phyloP scores from a whole-genome alignment of 2,113 vertebrate species.

The Corapipo altera region DNA sequence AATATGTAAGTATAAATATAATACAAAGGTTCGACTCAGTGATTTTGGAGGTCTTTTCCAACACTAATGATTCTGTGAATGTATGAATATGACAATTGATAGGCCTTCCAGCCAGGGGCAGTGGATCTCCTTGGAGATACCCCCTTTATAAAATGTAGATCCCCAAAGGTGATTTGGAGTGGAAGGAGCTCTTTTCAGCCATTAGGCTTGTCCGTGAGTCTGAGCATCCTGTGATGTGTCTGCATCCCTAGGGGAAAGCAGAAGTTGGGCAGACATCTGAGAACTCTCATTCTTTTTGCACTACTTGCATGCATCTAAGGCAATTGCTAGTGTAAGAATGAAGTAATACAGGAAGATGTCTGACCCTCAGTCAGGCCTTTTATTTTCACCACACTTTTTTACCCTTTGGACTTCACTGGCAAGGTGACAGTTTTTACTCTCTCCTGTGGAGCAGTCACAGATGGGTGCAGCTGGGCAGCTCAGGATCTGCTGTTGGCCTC shows the following conservation, averaged over 20 bases:
- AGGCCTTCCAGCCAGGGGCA: too few relatives aligned
- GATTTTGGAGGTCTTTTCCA: not conserved
- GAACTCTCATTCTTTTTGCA: not conserved
- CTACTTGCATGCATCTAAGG: not conserved
- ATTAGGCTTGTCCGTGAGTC: fast-evolving
- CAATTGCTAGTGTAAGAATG: not conserved
- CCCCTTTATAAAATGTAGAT: not conserved
- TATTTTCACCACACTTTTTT: not conserved
- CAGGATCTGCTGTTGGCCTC: not conserved
- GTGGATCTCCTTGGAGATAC: not conserved
- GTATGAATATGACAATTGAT: not conserved
- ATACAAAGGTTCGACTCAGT: not conserved
- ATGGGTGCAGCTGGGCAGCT: not conserved
- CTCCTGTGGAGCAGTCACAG: not conserved
- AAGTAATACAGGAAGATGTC: not conserved
- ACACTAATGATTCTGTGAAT: not conserved
- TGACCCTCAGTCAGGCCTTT: not conserved
- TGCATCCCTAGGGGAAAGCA: not conserved
- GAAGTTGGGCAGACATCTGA: not conserved
- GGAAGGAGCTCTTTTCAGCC: not conserved
- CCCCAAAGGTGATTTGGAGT: not conserved
- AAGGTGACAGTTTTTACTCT: not conserved
- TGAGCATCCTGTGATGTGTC: not conserved
- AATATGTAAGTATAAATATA: not conserved
- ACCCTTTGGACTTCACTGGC: not conserved